A percentile compares a stretch with the other conserved stretches of the same genome.
phyloP scores from a whole-genome alignment of 2,113 vertebrate species.

The Odontesthes bonariensis region DNA sequence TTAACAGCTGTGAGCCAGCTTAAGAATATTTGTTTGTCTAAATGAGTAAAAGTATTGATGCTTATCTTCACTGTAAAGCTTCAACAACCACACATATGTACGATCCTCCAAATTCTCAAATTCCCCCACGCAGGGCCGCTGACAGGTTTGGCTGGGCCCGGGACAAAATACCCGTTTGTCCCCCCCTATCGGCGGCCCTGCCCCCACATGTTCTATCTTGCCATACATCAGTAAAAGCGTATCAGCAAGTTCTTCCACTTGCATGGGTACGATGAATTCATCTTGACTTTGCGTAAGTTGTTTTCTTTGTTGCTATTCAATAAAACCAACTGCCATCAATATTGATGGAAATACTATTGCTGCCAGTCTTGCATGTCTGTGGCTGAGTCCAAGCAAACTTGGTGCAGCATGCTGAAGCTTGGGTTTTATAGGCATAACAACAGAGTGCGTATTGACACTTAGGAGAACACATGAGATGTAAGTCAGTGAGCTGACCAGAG shows the following conservation, averaged over 20 bases:
- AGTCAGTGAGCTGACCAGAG: slow-evolving; percentile 49
- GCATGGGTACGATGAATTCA: neutral
- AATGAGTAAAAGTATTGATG: slow-evolving; percentile 39
- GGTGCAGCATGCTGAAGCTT: slow-evolving; percentile 49
- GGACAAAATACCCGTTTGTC: too few species aligned
- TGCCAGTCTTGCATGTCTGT: neutral
- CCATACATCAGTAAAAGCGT: neutral
- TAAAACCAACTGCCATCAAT: slow-evolving; percentile 8
- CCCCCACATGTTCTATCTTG: slow-evolving; percentile 30
- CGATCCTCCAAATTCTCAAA: slow-evolving; percentile 1
- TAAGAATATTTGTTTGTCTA: slow-evolving; percentile 43
- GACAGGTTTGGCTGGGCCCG: too few species aligned
- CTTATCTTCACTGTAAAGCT: slow-evolving; percentile 15
- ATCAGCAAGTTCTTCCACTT: neutral
- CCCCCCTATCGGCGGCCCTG: too few species aligned
- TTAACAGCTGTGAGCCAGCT: slow-evolving; percentile 61
- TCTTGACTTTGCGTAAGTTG: neutral
- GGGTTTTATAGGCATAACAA: slow-evolving; percentile 32
- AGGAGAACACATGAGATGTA: slow-evolving; percentile 32
- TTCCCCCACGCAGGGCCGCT: too few species aligned
- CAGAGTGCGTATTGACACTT: slow-evolving; percentile 1
- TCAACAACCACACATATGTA: slow-evolving; percentile 27
- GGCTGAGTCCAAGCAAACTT: neutral
- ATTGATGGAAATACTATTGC: neutral
- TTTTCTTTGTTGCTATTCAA: slow-evolving; percentile 3